Conservation (phyloP, 2,888 invertebrate species). For the Xestia ashworthii region DNA sequence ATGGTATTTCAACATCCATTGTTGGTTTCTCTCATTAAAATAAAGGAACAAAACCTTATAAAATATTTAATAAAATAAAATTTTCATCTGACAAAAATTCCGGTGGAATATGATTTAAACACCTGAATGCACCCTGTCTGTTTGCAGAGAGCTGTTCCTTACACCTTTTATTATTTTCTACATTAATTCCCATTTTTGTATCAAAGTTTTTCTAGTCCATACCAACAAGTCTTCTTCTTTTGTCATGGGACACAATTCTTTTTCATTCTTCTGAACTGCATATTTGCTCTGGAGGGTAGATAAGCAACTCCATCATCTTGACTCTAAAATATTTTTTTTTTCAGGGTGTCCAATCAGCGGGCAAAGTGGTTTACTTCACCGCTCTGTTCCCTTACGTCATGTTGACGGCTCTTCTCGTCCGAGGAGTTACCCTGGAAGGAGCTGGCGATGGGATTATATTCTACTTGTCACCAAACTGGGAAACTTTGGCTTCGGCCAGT, state of each 20-base stretch:
- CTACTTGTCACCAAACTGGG: conserved; percentile 94
- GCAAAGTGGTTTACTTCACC: conserved; percentile 95
- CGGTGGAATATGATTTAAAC: no score
- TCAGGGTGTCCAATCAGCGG: conserved; percentile 96
- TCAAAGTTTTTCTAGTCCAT: background rate
- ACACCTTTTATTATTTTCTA: no score
- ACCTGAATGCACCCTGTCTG: no score
- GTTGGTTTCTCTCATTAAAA: no score
- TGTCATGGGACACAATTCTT: background rate
- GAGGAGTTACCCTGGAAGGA: conserved; percentile 93
- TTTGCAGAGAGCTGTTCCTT: no score
- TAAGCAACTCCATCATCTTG: background rate
- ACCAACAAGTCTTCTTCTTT: background rate
- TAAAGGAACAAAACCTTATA: no score
- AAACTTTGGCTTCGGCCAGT: conserved; percentile 91
- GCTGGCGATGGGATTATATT: conserved; percentile 93
- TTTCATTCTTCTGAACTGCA: background rate
- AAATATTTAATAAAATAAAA: no score
- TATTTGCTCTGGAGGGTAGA: background rate
- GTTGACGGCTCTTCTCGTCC: conserved; percentile 91
- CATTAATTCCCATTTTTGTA: background rate
- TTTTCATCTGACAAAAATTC: no score
- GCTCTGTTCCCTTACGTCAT: conserved; percentile 94
- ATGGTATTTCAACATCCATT: no score
- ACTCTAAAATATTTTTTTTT: background rate